These are phyloP conservation scores for Acanthosepion esculentum DNA, from an alignment of 2,888 invertebrate genomes.

Conservation along the genomic window DNA sequence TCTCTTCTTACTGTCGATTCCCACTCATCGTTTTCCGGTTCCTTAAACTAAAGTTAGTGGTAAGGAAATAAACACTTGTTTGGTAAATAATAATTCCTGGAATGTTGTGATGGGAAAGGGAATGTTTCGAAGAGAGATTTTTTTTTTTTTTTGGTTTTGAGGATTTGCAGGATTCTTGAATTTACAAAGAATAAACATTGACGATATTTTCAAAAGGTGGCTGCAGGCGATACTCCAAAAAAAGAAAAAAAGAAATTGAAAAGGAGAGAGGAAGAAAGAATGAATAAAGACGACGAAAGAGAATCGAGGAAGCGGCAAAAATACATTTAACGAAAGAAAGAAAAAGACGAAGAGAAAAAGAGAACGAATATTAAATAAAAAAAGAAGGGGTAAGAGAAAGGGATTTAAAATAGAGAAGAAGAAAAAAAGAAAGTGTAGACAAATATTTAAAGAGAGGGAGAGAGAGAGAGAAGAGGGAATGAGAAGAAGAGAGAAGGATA, in stretches of 20 bases:
- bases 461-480: too few relatives aligned
- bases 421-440: too few relatives aligned
- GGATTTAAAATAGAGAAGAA: too few relatives aligned
- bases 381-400: too few relatives aligned
- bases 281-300: too few relatives aligned
- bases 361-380: too few relatives aligned
- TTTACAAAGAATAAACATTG: background rate
- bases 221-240: background rate
- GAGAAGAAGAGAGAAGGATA: too few relatives aligned
- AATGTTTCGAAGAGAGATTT: background rate
- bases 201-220: background rate
- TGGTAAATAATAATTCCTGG: background rate
- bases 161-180: background rate
- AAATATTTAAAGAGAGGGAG: too few relatives aligned
- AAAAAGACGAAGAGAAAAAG: too few relatives aligned
- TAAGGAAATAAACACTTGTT: background rate
- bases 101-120: background rate
- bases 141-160: background rate
- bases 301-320: too few relatives aligned
- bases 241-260: background rate
- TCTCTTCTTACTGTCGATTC: background rate
- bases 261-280: too few relatives aligned
- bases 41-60: background rate
- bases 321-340: too few relatives aligned
- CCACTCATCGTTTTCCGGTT: background rate